Conservation (phyloP, 2,797 vertebrate species). For the Steatocranus sp. region DNA sequence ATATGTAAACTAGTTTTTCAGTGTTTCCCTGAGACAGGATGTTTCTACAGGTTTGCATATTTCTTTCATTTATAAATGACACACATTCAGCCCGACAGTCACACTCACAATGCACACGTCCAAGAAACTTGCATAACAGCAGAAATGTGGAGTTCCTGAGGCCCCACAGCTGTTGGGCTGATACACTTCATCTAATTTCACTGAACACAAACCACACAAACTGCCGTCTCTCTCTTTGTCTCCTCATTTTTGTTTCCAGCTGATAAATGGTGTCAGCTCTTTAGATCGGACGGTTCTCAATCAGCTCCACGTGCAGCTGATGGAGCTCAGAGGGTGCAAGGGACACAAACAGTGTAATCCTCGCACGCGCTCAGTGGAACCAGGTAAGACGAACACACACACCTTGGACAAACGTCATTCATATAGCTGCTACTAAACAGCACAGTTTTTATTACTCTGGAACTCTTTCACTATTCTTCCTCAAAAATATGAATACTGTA, state of each 20-base stretch:
- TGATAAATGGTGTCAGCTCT: conserved; percentile 89
- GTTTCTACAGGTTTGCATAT: background rate
- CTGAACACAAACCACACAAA: background rate
- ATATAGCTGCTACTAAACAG: background rate
- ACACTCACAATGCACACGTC: background rate
- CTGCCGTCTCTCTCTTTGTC: background rate
- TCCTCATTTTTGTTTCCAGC: conserved; percentile 49
- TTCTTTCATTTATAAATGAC: background rate
- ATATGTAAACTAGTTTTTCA: background rate
- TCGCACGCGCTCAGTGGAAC: conserved; percentile 84
- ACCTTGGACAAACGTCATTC: background rate
- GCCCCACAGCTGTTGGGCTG: background rate
- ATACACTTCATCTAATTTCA: background rate
- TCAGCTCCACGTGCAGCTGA: conserved; percentile 88
- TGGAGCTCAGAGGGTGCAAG: conserved; percentile 91
- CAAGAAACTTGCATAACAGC: background rate
- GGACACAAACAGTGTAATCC: conserved; percentile 93
- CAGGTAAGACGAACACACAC: conserved; percentile 71
- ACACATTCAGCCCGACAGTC: background rate
- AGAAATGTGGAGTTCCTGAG: background rate
- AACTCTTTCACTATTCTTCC: fast-evolving
- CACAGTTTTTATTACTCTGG: fast-evolving
- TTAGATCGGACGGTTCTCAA: conserved; percentile 87
- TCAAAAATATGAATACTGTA: background rate
- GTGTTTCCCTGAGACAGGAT: background rate